These are phyloP conservation scores for Poeciliopsis turneri DNA, from an alignment of 2,797 vertebrate genomes.

Conservation along the genomic window DNA sequence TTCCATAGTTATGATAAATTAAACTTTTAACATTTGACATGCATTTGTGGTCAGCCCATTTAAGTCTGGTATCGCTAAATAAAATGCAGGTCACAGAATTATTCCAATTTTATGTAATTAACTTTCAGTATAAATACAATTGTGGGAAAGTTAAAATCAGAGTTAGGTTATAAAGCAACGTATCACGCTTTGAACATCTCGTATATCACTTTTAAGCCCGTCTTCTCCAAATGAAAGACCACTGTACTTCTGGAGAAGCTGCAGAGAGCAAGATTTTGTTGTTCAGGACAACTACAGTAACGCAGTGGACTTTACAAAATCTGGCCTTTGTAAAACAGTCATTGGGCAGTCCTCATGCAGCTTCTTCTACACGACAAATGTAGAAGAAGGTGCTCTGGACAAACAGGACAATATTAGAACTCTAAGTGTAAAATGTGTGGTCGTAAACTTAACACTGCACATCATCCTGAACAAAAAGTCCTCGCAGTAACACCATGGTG, in stretches of 20 bases:
- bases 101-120: background rate
- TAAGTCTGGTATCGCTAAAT: background rate
- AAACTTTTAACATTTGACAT: background rate
- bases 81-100: background rate
- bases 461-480: background rate
- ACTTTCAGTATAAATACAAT: background rate
- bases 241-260: background rate
- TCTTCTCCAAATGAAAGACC: background rate
- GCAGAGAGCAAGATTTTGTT: background rate
- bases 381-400: background rate
- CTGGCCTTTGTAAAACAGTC: background rate
- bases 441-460: background rate
- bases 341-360: too few species aligned
- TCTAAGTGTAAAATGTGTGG: background rate
- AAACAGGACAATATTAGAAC: background rate
- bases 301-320: background rate
- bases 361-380: too few species aligned
- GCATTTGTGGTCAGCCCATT: background rate
- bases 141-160: background rate
- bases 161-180: background rate
- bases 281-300: background rate
- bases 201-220: background rate
- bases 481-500: background rate
- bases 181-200: background rate
- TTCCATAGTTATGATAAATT: background rate